Percentiles rank a stretch among this genome's conserved stretches.
Evolutionary conservation across 2,888 invertebrate species (phyloP).

Genomic region (Cheilosia vulpina): DNA sequence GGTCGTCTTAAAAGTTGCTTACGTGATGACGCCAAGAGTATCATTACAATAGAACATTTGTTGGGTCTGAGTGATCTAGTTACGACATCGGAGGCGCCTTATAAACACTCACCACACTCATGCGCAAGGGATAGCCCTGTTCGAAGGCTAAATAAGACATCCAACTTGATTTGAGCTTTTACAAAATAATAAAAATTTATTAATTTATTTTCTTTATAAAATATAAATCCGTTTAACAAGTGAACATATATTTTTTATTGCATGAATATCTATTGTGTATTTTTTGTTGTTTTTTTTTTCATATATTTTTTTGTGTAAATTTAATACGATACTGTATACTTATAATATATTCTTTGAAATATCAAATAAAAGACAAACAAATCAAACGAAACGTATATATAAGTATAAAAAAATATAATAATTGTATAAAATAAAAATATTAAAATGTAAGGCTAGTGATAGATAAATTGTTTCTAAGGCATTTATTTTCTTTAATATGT

Average conservation of each 20-base stretch:
- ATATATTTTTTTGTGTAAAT: constrained; percentile 31
- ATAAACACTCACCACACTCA: neutral
- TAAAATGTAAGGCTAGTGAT: constrained; percentile 72
- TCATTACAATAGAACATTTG: too few relatives aligned
- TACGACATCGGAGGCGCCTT: too few relatives aligned
- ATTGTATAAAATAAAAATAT: constrained; percentile 33
- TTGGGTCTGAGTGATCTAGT: too few relatives aligned
- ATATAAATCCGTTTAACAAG: constrained; percentile 66
- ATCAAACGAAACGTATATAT: constrained; percentile 23
- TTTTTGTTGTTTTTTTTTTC: constrained; percentile 16
- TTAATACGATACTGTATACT: constrained; percentile 52
- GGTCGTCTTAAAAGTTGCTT: too few relatives aligned
- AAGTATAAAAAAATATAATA: constrained; percentile 20
- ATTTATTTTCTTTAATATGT: constrained; percentile 39
- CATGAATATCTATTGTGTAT: constrained; percentile 60
- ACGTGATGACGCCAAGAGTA: too few relatives aligned
- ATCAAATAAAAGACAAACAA: constrained; percentile 52
- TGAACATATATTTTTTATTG: constrained; percentile 67
- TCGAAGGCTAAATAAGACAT: neutral
- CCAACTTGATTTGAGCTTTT: constrained; percentile 40
- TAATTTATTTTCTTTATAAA: constrained; percentile 49
- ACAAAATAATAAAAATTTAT: constrained; percentile 70
- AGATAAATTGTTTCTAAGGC: constrained; percentile 72
- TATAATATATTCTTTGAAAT: constrained; percentile 43
- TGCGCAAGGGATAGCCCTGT: neutral